These are phyloP conservation scores for Indri indri DNA, from an alignment of 2,113 vertebrate genomes.

Conservation along the genomic window DNA sequence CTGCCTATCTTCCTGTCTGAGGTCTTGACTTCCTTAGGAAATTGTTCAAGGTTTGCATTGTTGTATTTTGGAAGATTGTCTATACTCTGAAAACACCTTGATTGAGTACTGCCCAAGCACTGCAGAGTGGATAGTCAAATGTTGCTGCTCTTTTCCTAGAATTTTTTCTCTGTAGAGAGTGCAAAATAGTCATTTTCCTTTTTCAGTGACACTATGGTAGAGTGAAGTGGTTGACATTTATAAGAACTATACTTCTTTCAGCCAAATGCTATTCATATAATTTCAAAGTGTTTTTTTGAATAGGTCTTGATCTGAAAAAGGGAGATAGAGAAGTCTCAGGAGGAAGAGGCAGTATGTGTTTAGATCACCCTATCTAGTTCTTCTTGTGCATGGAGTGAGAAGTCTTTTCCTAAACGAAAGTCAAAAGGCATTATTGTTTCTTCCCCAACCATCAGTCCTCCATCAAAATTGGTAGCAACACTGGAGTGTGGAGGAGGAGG, in stretches of 20 bases:
- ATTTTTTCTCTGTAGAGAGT: background rate
- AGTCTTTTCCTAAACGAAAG: conserved; percentile 21
- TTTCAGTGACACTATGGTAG: background rate
- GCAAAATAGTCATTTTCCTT: background rate
- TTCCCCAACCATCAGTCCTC: background rate
- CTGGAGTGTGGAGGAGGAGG: too few species aligned
- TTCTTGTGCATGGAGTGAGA: background rate
- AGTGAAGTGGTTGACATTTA: background rate
- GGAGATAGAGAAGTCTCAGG: background rate
- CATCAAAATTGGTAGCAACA: background rate
- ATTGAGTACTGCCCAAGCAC: background rate
- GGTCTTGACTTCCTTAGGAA: background rate
- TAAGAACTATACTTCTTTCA: background rate
- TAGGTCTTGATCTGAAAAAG: background rate
- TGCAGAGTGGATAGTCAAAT: background rate
- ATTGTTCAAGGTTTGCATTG: background rate
- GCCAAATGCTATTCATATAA: background rate
- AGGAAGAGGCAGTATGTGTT: background rate
- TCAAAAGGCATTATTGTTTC: background rate
- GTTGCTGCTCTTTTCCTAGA: background rate
- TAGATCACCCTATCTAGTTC: background rate
- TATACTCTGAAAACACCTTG: background rate
- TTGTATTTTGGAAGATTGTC: background rate
- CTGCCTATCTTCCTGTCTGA: background rate
- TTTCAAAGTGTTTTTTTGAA: background rate